Evolutionary conservation across 1,140 invertebrate species (phyloP), one percentile per base, ranked within the genome.

Genomic region (Drosophila sulfurigaster): DNA sequence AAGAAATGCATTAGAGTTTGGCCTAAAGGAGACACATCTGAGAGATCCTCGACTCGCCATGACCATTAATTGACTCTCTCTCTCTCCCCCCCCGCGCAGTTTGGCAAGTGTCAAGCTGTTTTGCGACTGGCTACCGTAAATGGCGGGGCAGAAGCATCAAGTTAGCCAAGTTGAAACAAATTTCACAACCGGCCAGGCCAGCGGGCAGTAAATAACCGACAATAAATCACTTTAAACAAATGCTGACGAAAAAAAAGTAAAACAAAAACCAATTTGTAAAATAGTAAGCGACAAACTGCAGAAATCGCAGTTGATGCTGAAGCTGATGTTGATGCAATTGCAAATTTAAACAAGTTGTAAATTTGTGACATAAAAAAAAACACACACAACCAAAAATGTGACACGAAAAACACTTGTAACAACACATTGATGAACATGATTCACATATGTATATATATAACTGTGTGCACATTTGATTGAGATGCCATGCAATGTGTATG

Each of bases 161-260:
- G 48, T 67, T 51, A 8, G 48, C 48, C 65, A 46, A 46, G 43
- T 52, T 60, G 66, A 66, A 76, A 79, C 65, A 82, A 79, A 87
- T 87, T 88, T 87, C 80, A 76, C 82, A 88, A 82, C 73, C 82
- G 73, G 70, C 72, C 79, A 72, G 73, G 70, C 72, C 79, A 72
- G 67, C 71, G 75, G 79, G 68, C 67, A 64, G 83, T 78, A 83
- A 88, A 88, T 72, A 88, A 83, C 85, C 67, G 67, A 65, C 77
- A 72, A 88, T 88, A 88, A 88, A 88, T 88, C 83, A 89, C 75
- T 76, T 79, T 82, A 76, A 76, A 82, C 79, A 87, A 87, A 86
- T 82, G 82, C 67, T 63, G n/a, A 28, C 3, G 41, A 38, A 8
- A 56, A 49, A 46, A 60, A 43, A 54, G 64, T 8, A 62, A 69